phyloP scores from a whole-genome alignment of 2,888 invertebrate species.

The Maniola hyperantus region DNA sequence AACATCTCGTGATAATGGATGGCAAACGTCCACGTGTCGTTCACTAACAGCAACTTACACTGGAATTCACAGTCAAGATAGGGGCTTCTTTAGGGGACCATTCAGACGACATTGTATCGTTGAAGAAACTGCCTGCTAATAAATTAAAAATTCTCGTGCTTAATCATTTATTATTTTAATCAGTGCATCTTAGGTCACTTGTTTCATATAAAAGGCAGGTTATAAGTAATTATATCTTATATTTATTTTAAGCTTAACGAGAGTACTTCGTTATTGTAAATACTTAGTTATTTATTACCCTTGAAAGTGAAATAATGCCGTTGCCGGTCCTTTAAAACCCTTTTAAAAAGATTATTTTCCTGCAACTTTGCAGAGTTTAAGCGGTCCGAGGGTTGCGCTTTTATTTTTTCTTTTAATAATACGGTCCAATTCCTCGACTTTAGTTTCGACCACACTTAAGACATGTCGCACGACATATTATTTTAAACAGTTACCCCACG shows the following conservation, averaged over 20 bases:
- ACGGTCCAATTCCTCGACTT: not conserved
- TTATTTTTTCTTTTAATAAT: conserved; percentile 3
- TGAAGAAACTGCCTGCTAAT: too few relatives aligned
- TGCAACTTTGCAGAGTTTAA: conserved; percentile 16
- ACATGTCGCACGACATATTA: not conserved
- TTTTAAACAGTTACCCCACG: not conserved
- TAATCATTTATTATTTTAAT: conserved; percentile 1
- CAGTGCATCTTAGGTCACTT: not conserved
- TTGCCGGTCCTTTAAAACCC: not conserved
- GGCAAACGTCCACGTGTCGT: too few relatives aligned
- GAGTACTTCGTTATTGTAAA: conserved; percentile 9
- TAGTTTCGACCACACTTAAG: not conserved
- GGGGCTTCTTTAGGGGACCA: too few relatives aligned
- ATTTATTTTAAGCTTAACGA: conserved; percentile 5
- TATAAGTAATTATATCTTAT: too few relatives aligned
- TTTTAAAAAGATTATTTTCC: conserved; percentile 15
- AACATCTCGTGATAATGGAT: too few relatives aligned
- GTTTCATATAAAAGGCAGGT: not conserved
- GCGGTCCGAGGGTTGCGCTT: conserved; percentile 1
- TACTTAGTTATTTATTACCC: conserved; percentile 12
- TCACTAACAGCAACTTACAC: too few relatives aligned
- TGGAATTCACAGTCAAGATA: too few relatives aligned
- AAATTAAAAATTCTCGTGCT: not conserved
- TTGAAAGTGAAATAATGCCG: conserved; percentile 15
- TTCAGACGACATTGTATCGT: too few relatives aligned